Evolutionary conservation across 2,888 invertebrate genomes (phyloP).

Genomic region (Aspidapion aeneum): DNA sequence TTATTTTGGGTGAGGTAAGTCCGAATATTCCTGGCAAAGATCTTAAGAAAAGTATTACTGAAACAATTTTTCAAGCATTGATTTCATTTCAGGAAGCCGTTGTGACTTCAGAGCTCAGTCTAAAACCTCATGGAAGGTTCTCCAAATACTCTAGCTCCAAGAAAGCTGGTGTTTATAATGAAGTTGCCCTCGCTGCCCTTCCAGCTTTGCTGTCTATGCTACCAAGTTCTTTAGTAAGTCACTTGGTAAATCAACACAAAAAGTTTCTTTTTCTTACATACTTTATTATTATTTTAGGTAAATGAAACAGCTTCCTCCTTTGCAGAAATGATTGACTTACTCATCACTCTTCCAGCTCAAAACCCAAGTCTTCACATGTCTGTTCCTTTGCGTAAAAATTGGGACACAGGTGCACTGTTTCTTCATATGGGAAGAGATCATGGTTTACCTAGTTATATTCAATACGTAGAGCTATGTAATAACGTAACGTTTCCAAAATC

Average conservation of each 20-base stretch:
- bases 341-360: constrained; percentile 63
- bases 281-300: constrained; percentile 47
- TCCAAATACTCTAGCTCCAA: constrained; percentile 78
- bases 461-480: constrained; percentile 64
- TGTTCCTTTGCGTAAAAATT: constrained; percentile 43
- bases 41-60: background rate
- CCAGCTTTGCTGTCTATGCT: constrained; percentile 75
- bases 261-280: background rate
- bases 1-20: constrained; percentile 68
- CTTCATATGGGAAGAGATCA: constrained; percentile 73
- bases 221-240: constrained; percentile 61
- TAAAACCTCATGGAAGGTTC: constrained; percentile 68
- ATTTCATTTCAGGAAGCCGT: constrained; percentile 53
- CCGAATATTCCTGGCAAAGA: background rate
- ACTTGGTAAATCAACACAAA: background rate
- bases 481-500: constrained; percentile 39
- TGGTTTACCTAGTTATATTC: constrained; percentile 71
- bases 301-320: constrained; percentile 53
- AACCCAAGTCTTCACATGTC: constrained; percentile 56
- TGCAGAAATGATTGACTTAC: constrained; percentile 55
- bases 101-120: constrained; percentile 59
- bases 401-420: constrained; percentile 52
- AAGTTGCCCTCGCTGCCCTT: constrained; percentile 70
- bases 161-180: constrained; percentile 73
- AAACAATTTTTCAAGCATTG: background rate